A percentile compares a stretch with the other conserved stretches of the same genome.
phyloP scores from a whole-genome alignment of 2,888 invertebrate genomes.

The Philereme transversata region DNA sequence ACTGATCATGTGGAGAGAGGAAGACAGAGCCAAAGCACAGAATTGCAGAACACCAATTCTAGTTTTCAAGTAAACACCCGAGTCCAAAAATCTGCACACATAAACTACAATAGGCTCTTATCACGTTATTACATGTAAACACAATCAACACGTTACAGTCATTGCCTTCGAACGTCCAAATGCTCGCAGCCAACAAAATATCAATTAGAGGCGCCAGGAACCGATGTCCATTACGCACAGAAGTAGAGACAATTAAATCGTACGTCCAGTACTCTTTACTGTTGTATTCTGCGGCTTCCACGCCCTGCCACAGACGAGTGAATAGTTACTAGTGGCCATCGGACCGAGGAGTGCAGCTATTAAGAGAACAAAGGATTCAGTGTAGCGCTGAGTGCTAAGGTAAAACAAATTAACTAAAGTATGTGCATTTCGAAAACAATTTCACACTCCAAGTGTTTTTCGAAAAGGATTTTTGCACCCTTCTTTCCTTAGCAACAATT shows the following conservation, averaged over 20 bases:
- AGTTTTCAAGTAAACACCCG: too few species aligned
- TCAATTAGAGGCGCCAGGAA: constrained; percentile 37
- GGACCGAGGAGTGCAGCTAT: constrained; percentile 25
- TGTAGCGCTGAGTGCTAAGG: constrained; percentile 3
- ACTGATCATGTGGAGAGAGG: too few species aligned
- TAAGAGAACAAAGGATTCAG: constrained; percentile 24
- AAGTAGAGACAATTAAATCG: constrained; percentile 20
- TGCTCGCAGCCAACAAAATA: constrained; percentile 24
- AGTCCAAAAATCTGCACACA: too few species aligned
- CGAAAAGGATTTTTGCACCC: too few species aligned
- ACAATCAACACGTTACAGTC: constrained; percentile 10
- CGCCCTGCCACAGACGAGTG: constrained; percentile 5
- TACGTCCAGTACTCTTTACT: constrained; percentile 4
- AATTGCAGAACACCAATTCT: too few species aligned
- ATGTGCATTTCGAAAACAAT: constrained; percentile 1
- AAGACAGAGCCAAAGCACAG: too few species aligned
- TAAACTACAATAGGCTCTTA: neutral
- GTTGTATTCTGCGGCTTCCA: neutral
- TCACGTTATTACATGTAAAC: constrained; percentile 1
- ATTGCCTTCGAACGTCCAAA: constrained; percentile 18
- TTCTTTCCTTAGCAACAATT: too few species aligned
- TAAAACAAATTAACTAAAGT: neutral
- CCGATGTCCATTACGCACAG: constrained; percentile 18
- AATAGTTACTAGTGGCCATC: constrained; percentile 10
- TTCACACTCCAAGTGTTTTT: neutral